Base-by-base conservation (phyloP, 2,888 invertebrate genomes). In the Pomacea canaliculata region DNA sequence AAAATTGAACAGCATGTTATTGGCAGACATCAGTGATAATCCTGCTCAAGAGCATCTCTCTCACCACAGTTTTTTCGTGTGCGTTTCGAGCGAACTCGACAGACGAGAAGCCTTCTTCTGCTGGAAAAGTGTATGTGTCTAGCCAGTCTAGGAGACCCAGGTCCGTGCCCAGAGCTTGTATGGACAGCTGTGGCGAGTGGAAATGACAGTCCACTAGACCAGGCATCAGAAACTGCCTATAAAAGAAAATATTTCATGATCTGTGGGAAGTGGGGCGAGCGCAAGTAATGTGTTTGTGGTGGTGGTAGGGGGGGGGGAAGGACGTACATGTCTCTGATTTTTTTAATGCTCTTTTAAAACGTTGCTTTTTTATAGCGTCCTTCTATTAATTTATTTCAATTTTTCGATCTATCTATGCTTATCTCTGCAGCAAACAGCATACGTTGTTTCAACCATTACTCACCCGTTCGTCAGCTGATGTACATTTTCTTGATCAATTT, bases 151-250 rank as follows among this genome's bases (percentile, higher is more conserved):
- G 89, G 63, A 97, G 91, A 0, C 94, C 93, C 83, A 93, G 93
- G 87, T 96, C 96, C 82, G 96, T 92, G 0, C 96, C 97, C 18
- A 96, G 91, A 0, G 97, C 97, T 76, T 94, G 92, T 91, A 97
- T 97, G 0, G 96, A 95, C 84, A 95, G 95, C 91, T 97, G 97
- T 0, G 96, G 94, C 0, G 96, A 96, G 92, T 97, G 97, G 16
- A 96, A 95, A 89, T 97, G 97, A 46, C 95, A 95, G 90, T 97
- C 97, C 5, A 97, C 93, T 78, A 97, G 93, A 0, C 97, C 97
- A 0, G 97, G 97, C 89, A 96, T 94, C 19, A 97, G 89, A 87
- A 97, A 94, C 84, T 92, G 89, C 19, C 91, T 91, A 79, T 7
- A 79, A 56, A 16, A 56, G 10, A 37, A 68, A 27, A 65, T 27